Evolutionary conservation across 2,113 vertebrate genomes (phyloP).

Genomic region (Oreochromis tanganicae): DNA sequence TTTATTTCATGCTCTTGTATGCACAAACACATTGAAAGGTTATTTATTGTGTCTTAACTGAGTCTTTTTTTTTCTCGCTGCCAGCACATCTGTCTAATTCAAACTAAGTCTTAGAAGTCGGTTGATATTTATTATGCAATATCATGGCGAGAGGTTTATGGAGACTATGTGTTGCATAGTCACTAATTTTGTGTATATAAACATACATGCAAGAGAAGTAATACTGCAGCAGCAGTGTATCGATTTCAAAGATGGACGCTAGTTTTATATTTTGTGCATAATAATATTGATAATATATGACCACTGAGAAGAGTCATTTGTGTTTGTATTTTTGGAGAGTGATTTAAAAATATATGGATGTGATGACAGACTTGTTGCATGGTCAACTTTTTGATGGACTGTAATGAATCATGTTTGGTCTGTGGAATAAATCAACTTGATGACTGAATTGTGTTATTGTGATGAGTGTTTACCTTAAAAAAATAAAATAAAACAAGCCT

Average conservation of each 20-base stretch:
- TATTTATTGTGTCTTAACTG: constrained; percentile 27
- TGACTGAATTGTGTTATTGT: not conserved
- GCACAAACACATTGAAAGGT: not conserved
- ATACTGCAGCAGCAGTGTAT: constrained; percentile 42
- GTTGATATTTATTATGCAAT: constrained; percentile 62
- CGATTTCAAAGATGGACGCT: constrained; percentile 55
- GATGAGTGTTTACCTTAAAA: not conserved
- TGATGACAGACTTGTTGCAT: constrained; percentile 47
- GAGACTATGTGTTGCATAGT: constrained; percentile 30
- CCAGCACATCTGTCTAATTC: not conserved
- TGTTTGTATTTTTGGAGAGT: constrained; percentile 39
- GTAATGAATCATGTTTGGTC: constrained; percentile 31
- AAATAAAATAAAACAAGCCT: not conserved
- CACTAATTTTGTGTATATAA: constrained; percentile 23
- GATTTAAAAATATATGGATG: constrained; percentile 6
- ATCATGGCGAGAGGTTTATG: not conserved
- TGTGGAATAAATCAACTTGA: constrained; percentile 53
- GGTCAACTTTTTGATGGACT: constrained; percentile 32
- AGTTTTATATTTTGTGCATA: constrained; percentile 63
- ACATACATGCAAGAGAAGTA: constrained; percentile 1
- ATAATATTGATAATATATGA: constrained; percentile 45
- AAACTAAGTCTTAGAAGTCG: constrained; percentile 13
- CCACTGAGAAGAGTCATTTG: constrained; percentile 10
- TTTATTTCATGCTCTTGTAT: not conserved
- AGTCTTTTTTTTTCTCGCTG: not conserved